Percentiles rank a stretch among this genome's conserved stretches.
phyloP scores from a whole-genome alignment of 53 echinoderm and acorn worm species.

The Temnopleurus reevesii region DNA sequence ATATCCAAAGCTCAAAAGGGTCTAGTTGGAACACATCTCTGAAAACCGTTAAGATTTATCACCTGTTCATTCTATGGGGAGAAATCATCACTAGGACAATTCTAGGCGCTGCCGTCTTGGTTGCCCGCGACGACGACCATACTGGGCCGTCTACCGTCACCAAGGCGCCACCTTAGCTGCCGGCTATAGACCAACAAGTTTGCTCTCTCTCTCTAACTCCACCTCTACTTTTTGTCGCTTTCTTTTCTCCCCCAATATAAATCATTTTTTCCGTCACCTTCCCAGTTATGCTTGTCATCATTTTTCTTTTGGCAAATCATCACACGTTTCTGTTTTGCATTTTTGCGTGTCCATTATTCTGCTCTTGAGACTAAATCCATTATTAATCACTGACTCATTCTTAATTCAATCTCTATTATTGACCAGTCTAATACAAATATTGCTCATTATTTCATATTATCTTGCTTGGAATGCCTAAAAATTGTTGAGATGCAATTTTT shows the following conservation, averaged over 20 bases:
- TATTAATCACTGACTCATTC: conserved; percentile 33
- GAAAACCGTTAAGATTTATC: neutral
- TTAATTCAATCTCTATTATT: neutral
- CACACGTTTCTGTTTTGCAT: conserved; percentile 34
- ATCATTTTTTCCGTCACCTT: conserved; percentile 35
- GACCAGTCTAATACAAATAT: neutral
- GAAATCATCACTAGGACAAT: conserved; percentile 37
- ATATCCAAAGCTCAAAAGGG: neutral
- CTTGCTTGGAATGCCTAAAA: neutral
- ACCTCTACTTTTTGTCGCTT: conserved; percentile 39
- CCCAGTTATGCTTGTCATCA: conserved; percentile 18
- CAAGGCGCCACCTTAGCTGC: conserved; percentile 36
- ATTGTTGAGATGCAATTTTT: neutral
- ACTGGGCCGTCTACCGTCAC: conserved; percentile 25
- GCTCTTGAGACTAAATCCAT: neutral
- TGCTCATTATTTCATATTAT: neutral
- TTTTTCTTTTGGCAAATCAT: conserved; percentile 40
- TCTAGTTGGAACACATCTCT: neutral
- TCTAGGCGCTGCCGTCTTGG: conserved; percentile 27
- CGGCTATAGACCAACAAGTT: conserved; percentile 45
- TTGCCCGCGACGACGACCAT: conserved; percentile 42
- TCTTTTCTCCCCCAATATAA: conserved; percentile 1
- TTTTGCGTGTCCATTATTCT: neutral
- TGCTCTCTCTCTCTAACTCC: neutral
- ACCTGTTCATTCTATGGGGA: conserved; percentile 55